A percentile compares a stretch with the other conserved stretches of the same genome.
Evolutionary conservation across 2,888 invertebrate species (phyloP).

Genomic region (Hymenopus coronatus): DNA sequence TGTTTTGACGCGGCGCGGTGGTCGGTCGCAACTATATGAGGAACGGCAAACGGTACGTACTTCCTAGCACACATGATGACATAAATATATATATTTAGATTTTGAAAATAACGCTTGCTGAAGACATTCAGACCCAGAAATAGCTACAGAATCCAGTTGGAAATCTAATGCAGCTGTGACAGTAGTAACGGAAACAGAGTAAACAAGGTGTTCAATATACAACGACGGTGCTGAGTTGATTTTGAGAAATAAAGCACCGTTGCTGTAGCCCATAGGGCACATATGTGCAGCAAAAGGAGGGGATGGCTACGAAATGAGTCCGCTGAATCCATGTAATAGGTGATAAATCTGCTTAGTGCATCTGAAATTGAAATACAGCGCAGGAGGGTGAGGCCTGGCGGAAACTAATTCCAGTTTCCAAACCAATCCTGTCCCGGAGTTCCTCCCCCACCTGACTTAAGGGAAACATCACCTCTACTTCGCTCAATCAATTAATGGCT

Average conservation of each 20-base stretch:
- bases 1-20: too few species aligned
- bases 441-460: background rate
- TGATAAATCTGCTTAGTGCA: constrained; percentile 16
- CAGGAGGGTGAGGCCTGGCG: background rate
- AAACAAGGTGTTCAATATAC: background rate
- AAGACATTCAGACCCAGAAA: background rate
- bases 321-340: background rate
- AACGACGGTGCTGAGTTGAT: background rate
- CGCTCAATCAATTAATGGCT: background rate
- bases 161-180: background rate
- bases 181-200: background rate
- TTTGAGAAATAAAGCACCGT: background rate
- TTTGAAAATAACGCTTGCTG: too few species aligned
- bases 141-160: background rate
- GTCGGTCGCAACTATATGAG: too few species aligned
- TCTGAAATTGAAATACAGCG: constrained; percentile 12
- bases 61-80: too few species aligned
- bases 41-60: too few species aligned
- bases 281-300: background rate
- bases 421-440: background rate
- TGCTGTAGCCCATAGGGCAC: background rate
- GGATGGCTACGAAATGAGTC: too few species aligned
- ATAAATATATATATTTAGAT: too few species aligned
- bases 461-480: background rate
- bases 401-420: background rate